Evolutionary conservation across 2,113 vertebrate species (phyloP), one percentile per base, ranked within the genome.

Genomic region (Centropus unirufus): DNA sequence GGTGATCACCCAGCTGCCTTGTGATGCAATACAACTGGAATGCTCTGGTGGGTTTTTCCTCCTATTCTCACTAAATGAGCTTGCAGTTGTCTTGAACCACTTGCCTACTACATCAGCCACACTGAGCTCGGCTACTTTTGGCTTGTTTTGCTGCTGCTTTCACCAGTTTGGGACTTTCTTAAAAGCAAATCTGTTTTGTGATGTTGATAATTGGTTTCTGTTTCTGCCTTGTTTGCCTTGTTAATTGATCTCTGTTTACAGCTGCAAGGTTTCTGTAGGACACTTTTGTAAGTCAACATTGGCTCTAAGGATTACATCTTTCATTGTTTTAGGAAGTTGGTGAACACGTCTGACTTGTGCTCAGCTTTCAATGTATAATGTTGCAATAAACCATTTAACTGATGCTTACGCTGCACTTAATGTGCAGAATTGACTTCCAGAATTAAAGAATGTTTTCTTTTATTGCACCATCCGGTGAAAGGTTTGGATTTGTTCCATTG

Each of bases 11-110:
- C 93, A 92, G 94, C 95, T 97, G 96, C 93, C 62, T 73, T 40
- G 72, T 96, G 95, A 94, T 95, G 83, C 86, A 92, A 78, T 90
- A 64, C 52, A 62, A 40, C 68, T 95, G 95, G 95, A 97, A 97
- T 92, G 89, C 72, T 88, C 18, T 74, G 32, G 87, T 90, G 73
- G n/a, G 47, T 93, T 83, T 92, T 82, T 57, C 57, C 26, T 95
- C 36, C 75, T 73, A 2, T 67, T 79, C 34, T 69, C 19, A 62
- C 61, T 76, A 87, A 91, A 82, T 42, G 69, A 75, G 79, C 61
- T 78, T 94, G 55, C 78, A 73, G 54, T 83, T 51, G 36, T 73
- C 69, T 80, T 69, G 68, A 59, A 29, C 67, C 0, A 5, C 54
- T 27, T 90, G 81, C 54, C 61, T 36, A 49, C 42, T 66, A 12